Conservation (phyloP, 2,797 vertebrate species). For the Amblyraja radiata region DNA sequence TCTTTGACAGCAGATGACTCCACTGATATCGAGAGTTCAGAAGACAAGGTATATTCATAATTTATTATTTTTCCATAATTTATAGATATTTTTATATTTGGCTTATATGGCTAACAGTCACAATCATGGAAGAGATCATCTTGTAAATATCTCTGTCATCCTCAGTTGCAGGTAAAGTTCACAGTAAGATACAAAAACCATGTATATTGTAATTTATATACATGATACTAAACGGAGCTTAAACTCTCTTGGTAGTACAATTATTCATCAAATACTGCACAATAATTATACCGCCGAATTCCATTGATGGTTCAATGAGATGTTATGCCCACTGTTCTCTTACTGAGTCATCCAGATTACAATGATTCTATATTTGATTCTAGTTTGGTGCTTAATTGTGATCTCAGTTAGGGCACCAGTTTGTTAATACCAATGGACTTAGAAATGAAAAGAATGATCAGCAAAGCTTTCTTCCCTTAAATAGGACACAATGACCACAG, state of each 20-base stretch:
- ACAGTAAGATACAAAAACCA: neutral
- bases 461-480: neutral
- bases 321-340: neutral
- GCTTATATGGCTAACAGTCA: neutral
- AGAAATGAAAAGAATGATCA: neutral
- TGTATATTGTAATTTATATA: neutral
- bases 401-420: neutral
- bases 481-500: neutral
- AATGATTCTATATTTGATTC: neutral
- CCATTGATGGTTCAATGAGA: neutral
- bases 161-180: neutral
- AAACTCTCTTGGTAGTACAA: neutral
- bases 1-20: slow-evolving; percentile 64
- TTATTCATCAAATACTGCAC: neutral
- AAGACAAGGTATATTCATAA: slow-evolving; percentile 23
- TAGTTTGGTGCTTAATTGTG: neutral
- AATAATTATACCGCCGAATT: neutral
- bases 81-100: neutral
- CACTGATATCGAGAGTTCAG: slow-evolving; percentile 66
- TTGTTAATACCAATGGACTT: neutral
- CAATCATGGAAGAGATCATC: neutral
- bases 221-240: no score
- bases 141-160: neutral
- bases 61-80: neutral
- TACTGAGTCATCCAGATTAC: neutral